Conservation (phyloP, 2,888 invertebrate genomes). For the Hydropsyche betteni region DNA sequence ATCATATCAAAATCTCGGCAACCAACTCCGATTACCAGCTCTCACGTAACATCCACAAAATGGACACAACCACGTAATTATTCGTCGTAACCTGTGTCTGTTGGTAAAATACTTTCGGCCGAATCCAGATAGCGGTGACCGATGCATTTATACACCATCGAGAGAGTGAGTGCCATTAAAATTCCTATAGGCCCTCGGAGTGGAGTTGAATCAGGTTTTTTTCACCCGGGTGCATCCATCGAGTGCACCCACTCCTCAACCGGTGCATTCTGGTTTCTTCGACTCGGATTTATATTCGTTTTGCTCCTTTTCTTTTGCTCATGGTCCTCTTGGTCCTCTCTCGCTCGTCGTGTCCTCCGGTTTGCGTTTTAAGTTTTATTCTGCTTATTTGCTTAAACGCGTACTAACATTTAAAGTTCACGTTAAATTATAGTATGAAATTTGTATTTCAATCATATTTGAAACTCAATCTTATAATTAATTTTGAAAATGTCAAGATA, state of each 20-base stretch:
- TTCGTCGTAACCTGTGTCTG: conserved; percentile 19
- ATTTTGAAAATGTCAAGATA: too few relatives aligned
- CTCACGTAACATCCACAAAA: too few relatives aligned
- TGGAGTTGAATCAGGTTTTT: conserved; percentile 51
- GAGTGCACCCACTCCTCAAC: background rate
- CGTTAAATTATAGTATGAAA: too few relatives aligned
- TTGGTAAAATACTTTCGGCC: background rate
- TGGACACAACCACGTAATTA: conserved; percentile 6
- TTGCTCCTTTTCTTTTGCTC: background rate
- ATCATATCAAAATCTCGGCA: too few relatives aligned
- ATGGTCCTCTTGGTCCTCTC: background rate
- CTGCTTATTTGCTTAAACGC: too few relatives aligned
- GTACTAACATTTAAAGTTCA: too few relatives aligned
- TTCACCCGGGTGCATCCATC: conserved; percentile 40
- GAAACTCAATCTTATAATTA: too few relatives aligned
- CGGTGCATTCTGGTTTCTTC: conserved; percentile 16
- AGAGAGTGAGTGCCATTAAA: conserved; percentile 46
- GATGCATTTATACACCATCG: too few relatives aligned
- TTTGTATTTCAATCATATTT: too few relatives aligned
- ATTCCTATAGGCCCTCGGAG: conserved; percentile 47
- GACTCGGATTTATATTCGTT: background rate
- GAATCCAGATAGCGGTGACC: background rate
- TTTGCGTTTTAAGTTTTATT: too few relatives aligned
- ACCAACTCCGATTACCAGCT: too few relatives aligned
- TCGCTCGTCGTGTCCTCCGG: too few relatives aligned